A percentile compares a stretch with the other conserved stretches of the same genome.
Evolutionary conservation across 2,113 vertebrate species (phyloP).

Genomic region (Blennius ocellaris): DNA sequence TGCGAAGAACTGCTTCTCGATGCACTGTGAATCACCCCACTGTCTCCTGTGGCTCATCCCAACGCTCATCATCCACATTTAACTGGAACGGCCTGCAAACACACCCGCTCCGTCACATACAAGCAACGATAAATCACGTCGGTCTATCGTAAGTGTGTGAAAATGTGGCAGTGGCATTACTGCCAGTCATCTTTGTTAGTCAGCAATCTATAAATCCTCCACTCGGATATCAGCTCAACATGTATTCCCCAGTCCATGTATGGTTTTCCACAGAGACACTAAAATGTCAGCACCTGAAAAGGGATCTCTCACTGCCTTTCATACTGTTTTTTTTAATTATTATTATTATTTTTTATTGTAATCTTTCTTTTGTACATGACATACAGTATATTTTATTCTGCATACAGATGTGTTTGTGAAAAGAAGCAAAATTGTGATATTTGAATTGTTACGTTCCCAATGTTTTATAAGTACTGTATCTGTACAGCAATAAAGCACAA

Average conservation of each 20-base stretch:
- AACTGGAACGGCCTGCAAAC: constrained; percentile 3
- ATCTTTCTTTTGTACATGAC: constrained; percentile 76
- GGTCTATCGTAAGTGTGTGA: constrained; percentile 27
- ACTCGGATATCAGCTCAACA: constrained; percentile 54
- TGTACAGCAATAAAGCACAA: constrained; percentile 88
- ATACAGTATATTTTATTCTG: constrained; percentile 73
- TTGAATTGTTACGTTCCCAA: constrained; percentile 74
- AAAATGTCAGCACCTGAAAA: constrained; percentile 59
- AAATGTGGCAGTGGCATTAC: constrained; percentile 40
- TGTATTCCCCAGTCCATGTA: constrained; percentile 54
- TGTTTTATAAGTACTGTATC: constrained; percentile 84
- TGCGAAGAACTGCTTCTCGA: constrained; percentile 60
- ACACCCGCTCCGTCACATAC: constrained; percentile 9
- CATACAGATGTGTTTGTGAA: constrained; percentile 79
- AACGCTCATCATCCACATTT: constrained; percentile 18
- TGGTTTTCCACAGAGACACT: constrained; percentile 43
- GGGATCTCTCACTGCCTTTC: constrained; percentile 72
- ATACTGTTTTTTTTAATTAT: constrained; percentile 39
- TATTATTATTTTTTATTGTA: constrained; percentile 42
- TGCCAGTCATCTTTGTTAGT: constrained; percentile 48
- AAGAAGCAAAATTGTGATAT: constrained; percentile 74
- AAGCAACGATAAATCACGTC: constrained; percentile 20
- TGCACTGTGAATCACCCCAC: constrained; percentile 65
- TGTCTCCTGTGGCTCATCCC: constrained; percentile 16
- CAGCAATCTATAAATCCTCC: constrained; percentile 40